Base-by-base conservation (phyloP, 2,888 invertebrate species). In the Lysandra bellargus region DNA sequence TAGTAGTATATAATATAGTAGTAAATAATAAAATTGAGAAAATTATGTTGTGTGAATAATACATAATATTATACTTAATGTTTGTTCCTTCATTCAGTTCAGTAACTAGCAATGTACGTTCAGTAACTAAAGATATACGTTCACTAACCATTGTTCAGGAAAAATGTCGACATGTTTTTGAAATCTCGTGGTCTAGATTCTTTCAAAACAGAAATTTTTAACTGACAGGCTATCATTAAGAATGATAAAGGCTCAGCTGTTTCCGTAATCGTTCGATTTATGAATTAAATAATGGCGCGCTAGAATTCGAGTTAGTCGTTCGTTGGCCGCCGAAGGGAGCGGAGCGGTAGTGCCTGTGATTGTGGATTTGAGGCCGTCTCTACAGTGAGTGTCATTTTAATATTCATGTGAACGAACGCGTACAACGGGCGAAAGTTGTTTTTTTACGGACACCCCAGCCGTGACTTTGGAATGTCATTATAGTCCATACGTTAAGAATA, bases 331-430 rank as follows among this genome's bases (percentile, higher is more conserved):
- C 78, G 74, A 75, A 73, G 78, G 72, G 75, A 78, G 61, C 72
- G 78, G 74, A 44, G 57, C 78, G 44, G 73, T 79, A 78, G 60
- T 23, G 60, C 69, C 80, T 79, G 80, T 78, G 57, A 74, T 78
- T 72, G 78, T 79, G 81, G 80, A 81, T 80, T 79, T 78, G 76
- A 76, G 76, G 76, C 78, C 33, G 57, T 49, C 60, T 49, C 57
- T 79, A 76, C 40, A 77, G 79, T 77, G 30, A 79, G 57, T 78
- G 30, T 78, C 57, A 72, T 78, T 72, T 72, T 30, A 78, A 78
- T 78, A 78, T 72, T 78, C 64, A 78, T 78, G 72, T 49, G 57
- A 78, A 57, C 37, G 57, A 78, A 60, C 74, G 74, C 44, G 76
- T 57, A 76, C 69, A 69, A 69, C 78, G 44, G 69, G 76, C 76